Evolutionary conservation across 92 coral and sea anemone species (phyloP), one percentile per base, ranked within the genome.

Genomic region (Metridium senile): DNA sequence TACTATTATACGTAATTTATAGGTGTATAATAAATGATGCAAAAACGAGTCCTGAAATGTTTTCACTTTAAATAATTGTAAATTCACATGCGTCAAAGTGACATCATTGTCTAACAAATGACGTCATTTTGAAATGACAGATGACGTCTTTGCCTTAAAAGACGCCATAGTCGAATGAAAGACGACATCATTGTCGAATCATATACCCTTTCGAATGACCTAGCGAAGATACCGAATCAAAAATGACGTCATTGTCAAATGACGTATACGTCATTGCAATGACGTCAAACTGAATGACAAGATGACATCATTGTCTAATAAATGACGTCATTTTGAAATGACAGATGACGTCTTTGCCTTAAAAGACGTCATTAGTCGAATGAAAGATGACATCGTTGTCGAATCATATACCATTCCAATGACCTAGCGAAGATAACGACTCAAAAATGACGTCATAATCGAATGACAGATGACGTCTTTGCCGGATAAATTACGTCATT

Each of bases 11-110:
- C 69, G 29, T 4, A 28, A 63, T 63, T 63, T 63, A 63, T 63
- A 63, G 69, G 69, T 63, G 69, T 63, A 31, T 63, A 63, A 63
- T 63, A 63, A 63, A 63, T 18, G 18, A 63, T 63, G 69, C 28
- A 28, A 63, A 63, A 63, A 63, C 29, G 45, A 11, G 11, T 63
- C 21, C 31, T 28, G 39, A 21, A 1, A 30, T 63, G 6, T 4
- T 16, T 22, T 63, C 35, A 16, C 23, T 63, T 29, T 63, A 26
- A 3, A 21, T 4, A n/a, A n/a, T n/a, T n/a, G 8, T 45, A 17
- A 45, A 45, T 17, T 45, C n/a, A 45, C 52, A 54, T 4, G 61
- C 17, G 23, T 9, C n/a, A 17, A 54, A 54, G 49, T 39, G 13
- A 39, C 49, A 13, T 39, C 49, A 39, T 6, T 39, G 13, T 39